A percentile compares a stretch with the other conserved stretches of the same genome.
These are phyloP conservation scores for Sipha maydis DNA, from an alignment of 2,888 invertebrate species.

Conservation along the genomic window DNA sequence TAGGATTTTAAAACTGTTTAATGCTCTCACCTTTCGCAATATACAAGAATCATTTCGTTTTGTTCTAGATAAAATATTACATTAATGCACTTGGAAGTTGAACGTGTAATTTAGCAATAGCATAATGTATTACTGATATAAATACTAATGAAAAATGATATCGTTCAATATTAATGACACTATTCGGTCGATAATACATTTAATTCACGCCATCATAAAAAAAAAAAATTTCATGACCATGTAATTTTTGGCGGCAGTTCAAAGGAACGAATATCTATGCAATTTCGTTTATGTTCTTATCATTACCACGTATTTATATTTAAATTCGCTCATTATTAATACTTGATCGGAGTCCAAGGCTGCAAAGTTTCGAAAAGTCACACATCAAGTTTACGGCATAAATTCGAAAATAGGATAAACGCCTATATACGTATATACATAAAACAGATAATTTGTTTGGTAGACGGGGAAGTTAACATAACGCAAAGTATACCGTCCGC, in stretches of 20 bases:
- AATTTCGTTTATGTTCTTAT: not conserved
- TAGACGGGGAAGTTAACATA: not conserved
- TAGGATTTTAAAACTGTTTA: too few relatives aligned
- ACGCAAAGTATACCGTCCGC: not conserved
- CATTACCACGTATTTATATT: not conserved
- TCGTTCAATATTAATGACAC: not conserved
- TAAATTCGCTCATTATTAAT: constrained; percentile 2
- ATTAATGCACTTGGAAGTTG: too few relatives aligned
- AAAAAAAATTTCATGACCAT: not conserved
- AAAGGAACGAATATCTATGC: constrained; percentile 19
- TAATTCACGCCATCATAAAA: not conserved
- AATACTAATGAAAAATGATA: not conserved
- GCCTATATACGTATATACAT: not conserved
- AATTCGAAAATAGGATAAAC: not conserved
- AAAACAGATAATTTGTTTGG: not conserved
- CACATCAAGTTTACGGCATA: not conserved
- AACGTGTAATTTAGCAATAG: not conserved
- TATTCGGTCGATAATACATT: not conserved
- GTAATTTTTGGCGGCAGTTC: constrained; percentile 6
- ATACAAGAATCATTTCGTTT: too few relatives aligned
- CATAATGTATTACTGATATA: not conserved
- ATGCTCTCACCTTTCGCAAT: too few relatives aligned
- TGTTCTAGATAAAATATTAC: too few relatives aligned
- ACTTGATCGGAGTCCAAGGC: constrained; percentile 20
- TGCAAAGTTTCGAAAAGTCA: not conserved